A percentile compares a stretch with the other conserved stretches of the same genome.
Conservation (phyloP, 2,113 vertebrate genomes). For the Ochotona curzoniae region DNA sequence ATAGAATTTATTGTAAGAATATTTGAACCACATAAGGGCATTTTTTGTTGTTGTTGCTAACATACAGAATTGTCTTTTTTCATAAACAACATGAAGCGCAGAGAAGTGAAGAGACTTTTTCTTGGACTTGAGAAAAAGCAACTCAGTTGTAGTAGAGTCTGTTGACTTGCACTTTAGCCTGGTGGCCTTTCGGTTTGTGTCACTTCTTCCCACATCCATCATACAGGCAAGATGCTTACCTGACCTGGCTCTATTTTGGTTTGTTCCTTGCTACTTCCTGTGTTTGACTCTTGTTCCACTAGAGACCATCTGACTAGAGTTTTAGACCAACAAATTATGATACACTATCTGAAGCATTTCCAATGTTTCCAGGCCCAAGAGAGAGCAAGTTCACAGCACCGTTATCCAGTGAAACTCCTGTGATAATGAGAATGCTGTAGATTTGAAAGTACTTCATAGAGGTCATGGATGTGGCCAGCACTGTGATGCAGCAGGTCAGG, state of each 20-base stretch:
- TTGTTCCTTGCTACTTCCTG: background rate
- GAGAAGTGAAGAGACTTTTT: background rate
- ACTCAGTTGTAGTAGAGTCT: background rate
- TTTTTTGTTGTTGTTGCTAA: background rate
- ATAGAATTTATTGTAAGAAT: slow-evolving; percentile 9
- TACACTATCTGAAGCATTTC: background rate
- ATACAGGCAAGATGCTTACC: background rate
- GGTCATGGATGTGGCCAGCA: too few relatives aligned
- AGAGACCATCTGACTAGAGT: background rate
- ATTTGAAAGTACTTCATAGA: too few relatives aligned
- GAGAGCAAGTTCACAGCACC: background rate
- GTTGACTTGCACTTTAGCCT: background rate
- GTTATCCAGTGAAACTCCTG: background rate
- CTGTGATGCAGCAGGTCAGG: too few relatives aligned
- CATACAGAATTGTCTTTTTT: background rate
- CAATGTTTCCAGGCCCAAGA: background rate
- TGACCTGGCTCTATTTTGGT: background rate
- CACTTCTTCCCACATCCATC: background rate
- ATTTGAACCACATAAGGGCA: background rate
- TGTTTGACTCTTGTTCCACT: background rate
- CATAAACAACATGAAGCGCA: background rate
- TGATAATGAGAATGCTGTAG: too few relatives aligned
- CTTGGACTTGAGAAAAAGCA: background rate
- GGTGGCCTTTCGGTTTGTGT: background rate
- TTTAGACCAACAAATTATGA: background rate